These are phyloP conservation scores for Regulus satrapa DNA, from an alignment of 2,113 vertebrate species.

Conservation along the genomic window DNA sequence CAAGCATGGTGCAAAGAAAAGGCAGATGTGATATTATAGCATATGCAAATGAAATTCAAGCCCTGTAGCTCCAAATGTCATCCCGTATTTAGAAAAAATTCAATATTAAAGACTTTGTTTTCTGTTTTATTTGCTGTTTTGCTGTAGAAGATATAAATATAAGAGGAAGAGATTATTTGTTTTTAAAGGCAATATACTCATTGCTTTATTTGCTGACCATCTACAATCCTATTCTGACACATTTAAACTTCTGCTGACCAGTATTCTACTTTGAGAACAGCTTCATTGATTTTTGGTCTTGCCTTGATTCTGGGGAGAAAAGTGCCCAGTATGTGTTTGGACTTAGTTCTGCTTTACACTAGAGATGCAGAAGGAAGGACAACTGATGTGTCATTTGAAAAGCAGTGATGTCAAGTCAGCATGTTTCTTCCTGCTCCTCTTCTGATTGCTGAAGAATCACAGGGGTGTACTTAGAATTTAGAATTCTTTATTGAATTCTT, in stretches of 20 bases:
- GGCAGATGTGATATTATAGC: background rate
- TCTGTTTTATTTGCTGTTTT: conserved; percentile 22
- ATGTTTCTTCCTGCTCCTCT: background rate
- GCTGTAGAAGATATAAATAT: background rate
- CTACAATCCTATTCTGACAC: background rate
- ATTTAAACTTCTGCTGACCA: background rate
- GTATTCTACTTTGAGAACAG: background rate
- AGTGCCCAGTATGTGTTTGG: background rate
- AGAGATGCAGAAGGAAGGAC: background rate
- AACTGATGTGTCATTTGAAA: background rate
- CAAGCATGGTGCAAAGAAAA: background rate
- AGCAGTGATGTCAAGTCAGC: background rate
- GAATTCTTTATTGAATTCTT: background rate
- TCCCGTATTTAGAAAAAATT: background rate
- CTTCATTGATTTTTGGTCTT: conserved; percentile 13
- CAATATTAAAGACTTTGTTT: background rate
- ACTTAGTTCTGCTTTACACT: background rate
- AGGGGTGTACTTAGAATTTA: background rate
- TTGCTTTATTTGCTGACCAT: conserved; percentile 5
- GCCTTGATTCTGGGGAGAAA: background rate
- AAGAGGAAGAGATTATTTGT: background rate
- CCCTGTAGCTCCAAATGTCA: background rate
- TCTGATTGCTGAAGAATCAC: background rate
- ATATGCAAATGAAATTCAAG: conserved; percentile 18
- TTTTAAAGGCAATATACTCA: background rate